Base-by-base conservation (phyloP, 2,113 vertebrate genomes). In the Ceuthmochares aereus region DNA sequence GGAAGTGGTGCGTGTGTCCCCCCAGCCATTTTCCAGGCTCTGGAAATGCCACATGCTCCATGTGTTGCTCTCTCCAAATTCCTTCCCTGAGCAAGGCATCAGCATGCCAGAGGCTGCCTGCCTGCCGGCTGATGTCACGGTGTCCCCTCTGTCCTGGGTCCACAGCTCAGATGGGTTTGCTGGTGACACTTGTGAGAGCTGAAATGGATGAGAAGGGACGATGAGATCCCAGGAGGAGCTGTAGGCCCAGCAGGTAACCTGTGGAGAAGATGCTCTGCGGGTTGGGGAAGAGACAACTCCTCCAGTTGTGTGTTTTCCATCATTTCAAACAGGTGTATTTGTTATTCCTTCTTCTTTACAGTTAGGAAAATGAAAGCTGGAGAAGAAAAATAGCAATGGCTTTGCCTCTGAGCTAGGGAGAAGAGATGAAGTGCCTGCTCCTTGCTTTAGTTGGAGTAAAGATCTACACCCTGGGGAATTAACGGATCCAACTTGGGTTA, bases 11-110 rank as follows among this genome's bases (percentile, higher is more conserved):
- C 15, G 16, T 40, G 40, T 40, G 40, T 40, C 15, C 17, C 17
- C 43, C 43, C 14, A 19, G 43, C 16, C 43, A 45, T 45, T 45
- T 90, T 91, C 82, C 95, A 84, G 30, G 21, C 37, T 25, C 82
- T 93, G 84, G 67, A 95, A 96, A 91, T 77, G 56, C 47, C 76
- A 76, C 67, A 43, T 84, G 87, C 67, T 91, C 54, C 67, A 59
- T 74, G 56, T 90, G 90, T 87, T 90, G 67, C 37, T 59, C 51
- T 62, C 82, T 83, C 51, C 52, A 47, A 72, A 92, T 96, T 96
- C 92, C 52, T 94, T 88, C 68, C 79, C 72, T 45, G 64, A 76
- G 78, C 79, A 59, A 47, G 68, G 51, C 52, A 68, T 0, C 6
- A 3, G 25, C 0, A 0, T 54, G 80, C 69, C 3, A 2, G 12